Evolutionary conservation across 1,140 invertebrate genomes (phyloP), one percentile per base, ranked within the genome.

Genomic region (Brachystomella parvula): DNA sequence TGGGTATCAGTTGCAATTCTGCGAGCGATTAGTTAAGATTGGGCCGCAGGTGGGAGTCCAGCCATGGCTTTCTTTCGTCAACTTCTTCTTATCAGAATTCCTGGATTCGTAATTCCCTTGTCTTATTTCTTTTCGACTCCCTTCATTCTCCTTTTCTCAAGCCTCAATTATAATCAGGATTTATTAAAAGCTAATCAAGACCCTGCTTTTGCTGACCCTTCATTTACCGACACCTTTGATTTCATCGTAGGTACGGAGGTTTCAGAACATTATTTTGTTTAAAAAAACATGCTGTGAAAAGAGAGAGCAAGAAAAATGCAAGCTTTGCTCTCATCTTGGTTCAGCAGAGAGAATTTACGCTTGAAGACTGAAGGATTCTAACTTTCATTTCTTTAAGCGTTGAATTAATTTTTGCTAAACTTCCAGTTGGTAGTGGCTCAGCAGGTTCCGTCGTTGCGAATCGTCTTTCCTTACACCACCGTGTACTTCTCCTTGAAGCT

Each of bases 401-500:
- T n/a, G n/a, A n/a, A n/a, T n/a, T n/a, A n/a, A n/a, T n/a, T n/a
- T n/a, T n/a, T n/a, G n/a, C n/a, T n/a, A n/a, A n/a, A n/a, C n/a
- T 53, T 64, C 17, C 71, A 30, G 78, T 83, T 60, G 82, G 82
- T 2, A 81, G 77, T n/a, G 82, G 82, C 31, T 80, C 81, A 1
- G 77, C 81, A 2, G 82, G 82, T 75, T 49, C 49, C 2, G 81
- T 83, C 17, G 61, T 83, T 29, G 82, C 82, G 0, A 79, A 75
- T 62, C 74, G 82, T 17, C 74, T 83, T 21, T 76, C 75, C 39
- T 75, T 77, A 64, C 53, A 62, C 31, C 62, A 47, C 53, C 58
- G 32, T n/a, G 76, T 81, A 12, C 71, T 81, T 19, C 66, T 81
- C n/a, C 26, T 82, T 15, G 85, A 87, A 78, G 81, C 82, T 2